Evolutionary conservation across 2,113 vertebrate genomes (phyloP).

Genomic region (Xiphias gladius): DNA sequence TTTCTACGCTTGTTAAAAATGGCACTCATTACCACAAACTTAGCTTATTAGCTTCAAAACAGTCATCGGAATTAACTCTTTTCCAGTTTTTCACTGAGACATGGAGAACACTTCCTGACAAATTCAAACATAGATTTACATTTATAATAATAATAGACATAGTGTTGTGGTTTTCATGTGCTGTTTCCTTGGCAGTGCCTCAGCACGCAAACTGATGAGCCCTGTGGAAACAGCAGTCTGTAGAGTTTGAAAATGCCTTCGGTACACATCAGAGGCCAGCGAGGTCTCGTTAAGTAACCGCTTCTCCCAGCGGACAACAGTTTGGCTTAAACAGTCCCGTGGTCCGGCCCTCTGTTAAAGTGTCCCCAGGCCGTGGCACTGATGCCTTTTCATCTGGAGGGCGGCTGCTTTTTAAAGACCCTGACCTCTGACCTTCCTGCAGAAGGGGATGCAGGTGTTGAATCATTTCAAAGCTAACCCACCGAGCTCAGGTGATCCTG

Average conservation of each 20-base stretch:
- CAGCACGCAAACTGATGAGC: conserved; percentile 28
- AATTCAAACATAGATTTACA: conserved; percentile 42
- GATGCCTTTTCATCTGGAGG: conserved; percentile 11
- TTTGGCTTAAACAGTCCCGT: conserved; percentile 4
- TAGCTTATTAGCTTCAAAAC: conserved; percentile 22
- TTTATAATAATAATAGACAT: conserved; percentile 1
- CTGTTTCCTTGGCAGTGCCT: conserved; percentile 31
- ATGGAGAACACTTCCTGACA: conserved; percentile 22
- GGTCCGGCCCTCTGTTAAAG: neutral
- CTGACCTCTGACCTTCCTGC: conserved; percentile 29
- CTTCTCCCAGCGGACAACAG: conserved; percentile 2
- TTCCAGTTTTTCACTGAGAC: conserved; percentile 6
- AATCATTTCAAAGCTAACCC: neutral
- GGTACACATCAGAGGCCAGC: conserved; percentile 24
- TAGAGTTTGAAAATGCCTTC: conserved; percentile 19
- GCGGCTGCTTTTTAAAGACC: conserved; percentile 2
- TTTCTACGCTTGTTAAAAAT: conserved; percentile 25
- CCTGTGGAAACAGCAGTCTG: conserved; percentile 41
- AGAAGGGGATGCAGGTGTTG: neutral
- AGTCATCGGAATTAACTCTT: neutral
- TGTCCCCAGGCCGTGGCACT: conserved; percentile 43
- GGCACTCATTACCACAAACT: conserved; percentile 22
- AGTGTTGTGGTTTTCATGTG: conserved; percentile 5
- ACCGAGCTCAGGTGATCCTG: conserved; percentile 73
- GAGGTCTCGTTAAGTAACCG: neutral